Evolutionary conservation across 1,140 invertebrate genomes (phyloP).

Genomic region (Cherax destructor): DNA sequence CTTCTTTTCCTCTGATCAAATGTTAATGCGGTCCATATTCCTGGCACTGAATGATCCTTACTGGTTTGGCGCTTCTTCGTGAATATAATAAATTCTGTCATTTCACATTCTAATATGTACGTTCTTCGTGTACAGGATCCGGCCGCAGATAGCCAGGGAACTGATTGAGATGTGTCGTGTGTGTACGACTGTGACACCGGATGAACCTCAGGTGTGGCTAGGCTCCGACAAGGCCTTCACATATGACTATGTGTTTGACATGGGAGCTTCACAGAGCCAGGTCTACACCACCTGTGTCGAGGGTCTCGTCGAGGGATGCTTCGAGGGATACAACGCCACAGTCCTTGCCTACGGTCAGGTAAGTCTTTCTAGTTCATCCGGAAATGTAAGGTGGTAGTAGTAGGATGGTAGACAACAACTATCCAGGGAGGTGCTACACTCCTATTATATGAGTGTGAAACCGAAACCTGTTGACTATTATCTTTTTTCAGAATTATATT

Average conservation of each 20-base stretch:
- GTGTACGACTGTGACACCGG: constrained; percentile 91
- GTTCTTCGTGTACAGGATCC: constrained; percentile 82
- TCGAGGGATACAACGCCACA: constrained; percentile 97
- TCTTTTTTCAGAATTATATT: too few species aligned
- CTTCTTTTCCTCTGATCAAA: too few species aligned
- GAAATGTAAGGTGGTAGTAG: not conserved
- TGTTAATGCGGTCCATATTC: too few species aligned
- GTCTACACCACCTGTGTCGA: constrained; percentile 92
- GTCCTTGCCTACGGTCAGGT: constrained; percentile 96
- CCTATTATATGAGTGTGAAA: too few species aligned
- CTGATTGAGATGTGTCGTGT: constrained; percentile 95
- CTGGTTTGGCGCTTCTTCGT: too few species aligned
- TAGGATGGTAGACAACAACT: too few species aligned
- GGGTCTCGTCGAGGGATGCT: constrained; percentile 88
- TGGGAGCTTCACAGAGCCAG: constrained; percentile 80
- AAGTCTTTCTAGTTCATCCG: constrained; percentile 54
- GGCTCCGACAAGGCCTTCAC: constrained; percentile 97
- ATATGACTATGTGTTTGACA: constrained; percentile 96
- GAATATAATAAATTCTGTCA: too few species aligned
- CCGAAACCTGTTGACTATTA: too few species aligned
- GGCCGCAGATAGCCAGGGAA: constrained; percentile 94
- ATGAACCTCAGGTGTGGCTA: constrained; percentile 93
- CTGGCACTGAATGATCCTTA: too few species aligned
- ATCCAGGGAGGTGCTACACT: too few species aligned
- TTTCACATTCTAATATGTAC: too few species aligned